These are phyloP conservation scores for Electrophaes corylata DNA, from an alignment of 2,888 invertebrate genomes.

Conservation along the genomic window DNA sequence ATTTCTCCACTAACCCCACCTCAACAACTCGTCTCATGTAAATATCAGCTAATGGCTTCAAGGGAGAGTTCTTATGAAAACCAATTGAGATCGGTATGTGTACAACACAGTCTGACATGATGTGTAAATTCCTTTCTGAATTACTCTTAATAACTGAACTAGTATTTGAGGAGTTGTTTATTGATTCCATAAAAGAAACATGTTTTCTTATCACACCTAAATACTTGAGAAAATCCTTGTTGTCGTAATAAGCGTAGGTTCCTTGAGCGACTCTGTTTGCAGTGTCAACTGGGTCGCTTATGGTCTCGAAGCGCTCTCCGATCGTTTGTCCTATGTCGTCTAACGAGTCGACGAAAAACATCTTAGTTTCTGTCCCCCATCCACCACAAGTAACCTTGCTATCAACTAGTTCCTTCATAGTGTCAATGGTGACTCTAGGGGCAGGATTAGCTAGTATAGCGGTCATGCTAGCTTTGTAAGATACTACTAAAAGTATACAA, in stretches of 20 bases:
- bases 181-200: slow-evolving; percentile 48
- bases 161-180: slow-evolving; percentile 53
- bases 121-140: slow-evolving; percentile 86
- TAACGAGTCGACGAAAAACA: slow-evolving; percentile 88
- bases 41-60: slow-evolving; percentile 88
- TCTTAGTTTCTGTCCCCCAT: slow-evolving; percentile 88
- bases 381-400: slow-evolving; percentile 88
- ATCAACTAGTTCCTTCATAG: slow-evolving; percentile 87
- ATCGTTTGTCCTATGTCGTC: slow-evolving; percentile 88
- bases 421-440: slow-evolving; percentile 91
- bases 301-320: slow-evolving; percentile 86
- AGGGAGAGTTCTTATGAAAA: slow-evolving; percentile 91
- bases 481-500: slow-evolving; percentile 90
- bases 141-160: slow-evolving; percentile 44
- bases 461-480: slow-evolving; percentile 93
- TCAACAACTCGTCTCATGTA: slow-evolving; percentile 88
- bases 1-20: slow-evolving; percentile 90
- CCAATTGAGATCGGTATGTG: slow-evolving; percentile 93
- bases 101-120: slow-evolving; percentile 92
- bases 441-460: slow-evolving; percentile 92
- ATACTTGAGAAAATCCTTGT: slow-evolving; percentile 87
- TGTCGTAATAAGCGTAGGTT: slow-evolving; percentile 91
- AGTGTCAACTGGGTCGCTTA: slow-evolving; percentile 85
- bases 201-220: slow-evolving; percentile 83
- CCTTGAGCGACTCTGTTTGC: slow-evolving; percentile 88